These are phyloP conservation scores for Drosophila mercatorum DNA, from an alignment of 2,888 invertebrate species.

Conservation along the genomic window DNA sequence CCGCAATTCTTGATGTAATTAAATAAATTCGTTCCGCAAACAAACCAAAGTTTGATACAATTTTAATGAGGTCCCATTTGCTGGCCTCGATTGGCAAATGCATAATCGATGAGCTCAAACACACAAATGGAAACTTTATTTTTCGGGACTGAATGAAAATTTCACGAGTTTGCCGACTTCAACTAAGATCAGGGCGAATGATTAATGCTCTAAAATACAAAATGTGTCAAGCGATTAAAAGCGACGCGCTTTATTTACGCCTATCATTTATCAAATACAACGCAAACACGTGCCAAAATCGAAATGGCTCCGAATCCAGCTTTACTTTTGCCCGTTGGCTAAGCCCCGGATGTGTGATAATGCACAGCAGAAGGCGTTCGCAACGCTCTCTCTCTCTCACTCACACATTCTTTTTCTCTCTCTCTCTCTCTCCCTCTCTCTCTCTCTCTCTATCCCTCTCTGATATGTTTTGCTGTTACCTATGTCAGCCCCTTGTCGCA, in stretches of 20 bases:
- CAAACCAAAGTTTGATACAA: constrained; percentile 53
- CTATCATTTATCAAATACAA: constrained; percentile 71
- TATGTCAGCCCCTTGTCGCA: constrained; percentile 31
- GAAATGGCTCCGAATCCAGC: constrained; percentile 21
- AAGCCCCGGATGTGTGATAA: constrained; percentile 64
- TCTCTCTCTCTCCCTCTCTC: too few relatives aligned
- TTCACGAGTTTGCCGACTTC: background rate
- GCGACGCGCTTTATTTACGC: constrained; percentile 63
- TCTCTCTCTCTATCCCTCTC: background rate
- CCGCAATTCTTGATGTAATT: constrained; percentile 36
- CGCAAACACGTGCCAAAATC: constrained; percentile 29
- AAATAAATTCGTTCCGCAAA: constrained; percentile 49
- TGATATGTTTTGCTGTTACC: constrained; percentile 31
- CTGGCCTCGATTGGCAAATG: constrained; percentile 28
- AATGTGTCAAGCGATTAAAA: constrained; percentile 76
- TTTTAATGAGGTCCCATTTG: constrained; percentile 46
- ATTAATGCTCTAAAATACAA: constrained; percentile 73
- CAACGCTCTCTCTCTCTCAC: constrained; percentile 4
- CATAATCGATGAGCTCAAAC: constrained; percentile 51
- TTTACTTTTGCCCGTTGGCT: constrained; percentile 25
- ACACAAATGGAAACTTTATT: background rate
- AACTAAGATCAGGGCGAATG: constrained; percentile 60
- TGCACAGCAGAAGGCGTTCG: constrained; percentile 48
- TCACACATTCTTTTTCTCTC: background rate
- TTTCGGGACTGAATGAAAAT: background rate